These are phyloP conservation scores for Himalopsyche tibetana DNA, from an alignment of 2,888 invertebrate species.

Conservation along the genomic window DNA sequence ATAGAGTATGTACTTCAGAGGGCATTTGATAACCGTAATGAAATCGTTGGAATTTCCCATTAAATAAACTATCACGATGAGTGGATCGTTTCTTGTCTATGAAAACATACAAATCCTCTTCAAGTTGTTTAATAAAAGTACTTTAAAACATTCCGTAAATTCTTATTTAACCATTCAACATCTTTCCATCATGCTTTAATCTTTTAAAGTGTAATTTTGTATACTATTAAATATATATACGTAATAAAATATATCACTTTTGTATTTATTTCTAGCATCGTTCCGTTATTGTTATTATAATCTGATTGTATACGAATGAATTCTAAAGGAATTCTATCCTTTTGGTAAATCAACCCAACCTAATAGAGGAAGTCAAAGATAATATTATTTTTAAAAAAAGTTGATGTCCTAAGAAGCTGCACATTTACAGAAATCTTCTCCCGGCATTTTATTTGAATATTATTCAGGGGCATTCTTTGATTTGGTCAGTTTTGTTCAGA, in stretches of 20 bases:
- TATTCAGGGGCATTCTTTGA: not conserved
- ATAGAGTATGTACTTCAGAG: too few species aligned
- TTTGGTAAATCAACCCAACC: not conserved
- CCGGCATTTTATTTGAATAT: not conserved
- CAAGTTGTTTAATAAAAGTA: not conserved
- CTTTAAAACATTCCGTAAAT: conserved; percentile 7
- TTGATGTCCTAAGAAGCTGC: too few species aligned
- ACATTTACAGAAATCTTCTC: not conserved
- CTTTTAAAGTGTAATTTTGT: not conserved
- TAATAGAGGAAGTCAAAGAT: not conserved
- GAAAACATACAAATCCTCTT: conserved; percentile 26
- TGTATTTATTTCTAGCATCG: not conserved
- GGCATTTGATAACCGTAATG: too few species aligned
- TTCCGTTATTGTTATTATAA: not conserved
- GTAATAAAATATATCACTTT: not conserved
- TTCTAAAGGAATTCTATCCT: conserved; percentile 11
- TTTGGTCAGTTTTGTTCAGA: not conserved
- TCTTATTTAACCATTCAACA: not conserved
- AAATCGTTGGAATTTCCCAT: too few species aligned
- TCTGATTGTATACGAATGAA: not conserved
- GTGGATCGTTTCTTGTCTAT: not conserved
- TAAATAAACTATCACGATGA: not conserved
- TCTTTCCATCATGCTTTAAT: too few species aligned
- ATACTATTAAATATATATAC: not conserved
- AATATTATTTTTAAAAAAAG: not conserved